Percentiles rank a stretch among this genome's conserved stretches.
These are phyloP conservation scores for Siniperca undulata DNA, from an alignment of 2,797 vertebrate species.

Conservation along the genomic window DNA sequence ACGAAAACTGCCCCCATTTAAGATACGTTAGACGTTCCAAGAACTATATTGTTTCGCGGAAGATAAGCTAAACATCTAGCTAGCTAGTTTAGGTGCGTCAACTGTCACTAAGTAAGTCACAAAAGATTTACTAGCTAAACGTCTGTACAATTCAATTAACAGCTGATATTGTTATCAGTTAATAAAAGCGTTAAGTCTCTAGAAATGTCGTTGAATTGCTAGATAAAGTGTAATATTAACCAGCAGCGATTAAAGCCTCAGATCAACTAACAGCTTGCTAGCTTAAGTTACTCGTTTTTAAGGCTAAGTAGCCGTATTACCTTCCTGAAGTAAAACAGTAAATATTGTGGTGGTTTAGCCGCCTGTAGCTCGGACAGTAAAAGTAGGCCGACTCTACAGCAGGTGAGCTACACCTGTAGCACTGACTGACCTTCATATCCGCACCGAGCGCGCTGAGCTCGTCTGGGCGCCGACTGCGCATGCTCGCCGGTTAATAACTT, in stretches of 20 bases:
- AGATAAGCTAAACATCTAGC: background rate
- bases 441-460: background rate
- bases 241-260: background rate
- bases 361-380: background rate
- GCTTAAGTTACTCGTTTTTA: background rate
- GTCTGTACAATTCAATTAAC: background rate
- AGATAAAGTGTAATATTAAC: background rate
- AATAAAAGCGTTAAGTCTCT: background rate
- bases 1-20: background rate
- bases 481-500: conserved; percentile 51
- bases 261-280: too few species aligned
- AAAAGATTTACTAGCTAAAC: background rate
- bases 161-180: background rate
- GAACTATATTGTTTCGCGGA: conserved; percentile 49
- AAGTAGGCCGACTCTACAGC: conserved; percentile 28
- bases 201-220: background rate
- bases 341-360: background rate
- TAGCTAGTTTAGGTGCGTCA: background rate
- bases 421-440: conserved; percentile 30
- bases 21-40: accelerated
- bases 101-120: background rate
- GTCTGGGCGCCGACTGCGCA: conserved; percentile 68
- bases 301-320: background rate
- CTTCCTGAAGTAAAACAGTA: background rate
- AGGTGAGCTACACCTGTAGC: conserved; percentile 68